Percentiles rank a stretch among this genome's conserved stretches.
These are phyloP conservation scores for Lycocorax pyrrhopterus DNA, from an alignment of 2,113 vertebrate genomes.

Conservation along the genomic window DNA sequence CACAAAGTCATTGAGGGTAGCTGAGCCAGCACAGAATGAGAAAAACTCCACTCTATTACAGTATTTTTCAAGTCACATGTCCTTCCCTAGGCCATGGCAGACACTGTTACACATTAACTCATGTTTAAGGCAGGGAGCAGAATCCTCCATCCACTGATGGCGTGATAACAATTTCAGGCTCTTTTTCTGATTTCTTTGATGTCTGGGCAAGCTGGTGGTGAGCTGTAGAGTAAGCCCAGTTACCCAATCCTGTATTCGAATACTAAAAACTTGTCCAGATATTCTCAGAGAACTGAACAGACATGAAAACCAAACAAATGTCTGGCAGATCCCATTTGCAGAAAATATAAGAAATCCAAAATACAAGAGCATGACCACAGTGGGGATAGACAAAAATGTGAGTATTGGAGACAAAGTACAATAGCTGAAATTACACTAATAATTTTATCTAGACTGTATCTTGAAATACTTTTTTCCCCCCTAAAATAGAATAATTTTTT, in stretches of 20 bases:
- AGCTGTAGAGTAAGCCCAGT: neutral
- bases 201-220: neutral
- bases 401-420: neutral
- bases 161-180: neutral
- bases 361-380: neutral
- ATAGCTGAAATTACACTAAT: neutral
- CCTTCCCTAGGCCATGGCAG: neutral
- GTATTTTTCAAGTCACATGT: neutral
- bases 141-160: neutral
- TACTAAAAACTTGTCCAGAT: neutral
- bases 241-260: neutral
- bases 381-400: neutral
- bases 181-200: neutral
- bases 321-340: neutral
- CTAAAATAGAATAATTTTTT: neutral
- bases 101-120: neutral
- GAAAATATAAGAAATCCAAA: neutral
- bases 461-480: neutral
- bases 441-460: neutral
- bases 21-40: conserved; percentile 32
- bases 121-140: neutral
- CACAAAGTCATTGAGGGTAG: conserved; percentile 27
- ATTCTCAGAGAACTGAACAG: neutral
- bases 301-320: neutral
- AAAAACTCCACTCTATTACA: neutral